A percentile compares a stretch with the other conserved stretches of the same genome.
phyloP scores from a whole-genome alignment of 2,888 invertebrate genomes.

The Sesia apiformis region DNA sequence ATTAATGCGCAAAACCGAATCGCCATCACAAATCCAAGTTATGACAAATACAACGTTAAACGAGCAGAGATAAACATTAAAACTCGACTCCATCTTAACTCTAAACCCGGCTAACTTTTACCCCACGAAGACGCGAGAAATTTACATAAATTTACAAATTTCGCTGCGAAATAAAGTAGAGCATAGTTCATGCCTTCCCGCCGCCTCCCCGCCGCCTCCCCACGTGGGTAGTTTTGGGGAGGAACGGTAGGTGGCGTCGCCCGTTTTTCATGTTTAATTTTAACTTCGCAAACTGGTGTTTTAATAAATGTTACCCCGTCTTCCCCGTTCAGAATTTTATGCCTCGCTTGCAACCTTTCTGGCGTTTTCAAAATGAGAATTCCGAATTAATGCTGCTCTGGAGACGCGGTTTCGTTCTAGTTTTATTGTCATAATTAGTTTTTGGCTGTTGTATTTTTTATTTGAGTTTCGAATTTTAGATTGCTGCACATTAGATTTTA shows the following conservation, averaged over 20 bases:
- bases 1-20: too few relatives aligned
- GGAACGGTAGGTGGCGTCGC: slow-evolving; percentile 18
- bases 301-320: slow-evolving; percentile 63
- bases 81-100: slow-evolving; percentile 11
- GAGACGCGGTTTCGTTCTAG: slow-evolving; percentile 36
- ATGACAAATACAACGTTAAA: background rate
- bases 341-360: slow-evolving; percentile 47
- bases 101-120: slow-evolving; percentile 34
- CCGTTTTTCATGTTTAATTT: slow-evolving; percentile 75
- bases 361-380: slow-evolving; percentile 47
- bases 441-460: slow-evolving; percentile 15
- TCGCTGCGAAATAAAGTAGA: slow-evolving; percentile 65
- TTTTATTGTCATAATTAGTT: slow-evolving; percentile 67
- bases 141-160: slow-evolving; percentile 74
- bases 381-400: slow-evolving; percentile 46
- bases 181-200: slow-evolving; percentile 33
- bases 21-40: background rate
- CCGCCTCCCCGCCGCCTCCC: slow-evolving; percentile 4
- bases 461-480: slow-evolving; percentile 9
- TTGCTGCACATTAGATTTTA: too few relatives aligned
- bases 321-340: slow-evolving; percentile 58
- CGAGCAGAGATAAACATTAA: background rate
- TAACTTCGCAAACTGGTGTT: slow-evolving; percentile 70
- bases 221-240: slow-evolving; percentile 3
- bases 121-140: slow-evolving; percentile 64